Base-by-base conservation (phyloP, 2,888 invertebrate genomes). In the Andrena trimmerana region DNA sequence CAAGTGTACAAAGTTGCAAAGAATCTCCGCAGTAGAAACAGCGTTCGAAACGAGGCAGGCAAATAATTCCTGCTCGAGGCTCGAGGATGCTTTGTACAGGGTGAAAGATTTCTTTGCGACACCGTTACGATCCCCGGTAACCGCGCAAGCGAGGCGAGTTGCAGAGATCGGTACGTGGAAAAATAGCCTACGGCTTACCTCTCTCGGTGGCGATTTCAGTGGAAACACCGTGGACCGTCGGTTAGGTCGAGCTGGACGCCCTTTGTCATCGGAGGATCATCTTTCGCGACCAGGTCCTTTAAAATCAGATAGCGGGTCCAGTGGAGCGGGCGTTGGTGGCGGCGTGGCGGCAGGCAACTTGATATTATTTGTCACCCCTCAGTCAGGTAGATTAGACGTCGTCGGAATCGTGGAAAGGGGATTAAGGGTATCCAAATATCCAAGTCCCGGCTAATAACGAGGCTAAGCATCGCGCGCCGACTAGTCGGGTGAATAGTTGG, bases 381-480 rank as follows among this genome's bases (percentile, higher is more conserved):
- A 89, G 90, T 92, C 90, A 92, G 91, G 88, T 90, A 88, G 90
- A 91, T 91, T 89, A 89, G 85, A 86, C 78, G 16, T 16, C 42
- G 42, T 85, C 80, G 85, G 87, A 89, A 86, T 90, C 85, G 89
- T 79, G 88, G 88, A 91, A 92, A 92, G 80, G 90, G 90, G 92
- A 93, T 93, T 93, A 93, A 88, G 81, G 77, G 91, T 93, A 92
- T 93, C 92, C 92, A 93, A 93, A 93, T 93, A 92, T 93, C 92
- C 91, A 91, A 92, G 89, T 89, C 90, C 86, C 72, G 72, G 80
- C 68, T 85, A 83, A 90, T 92, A 92, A 92, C 76, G 88, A 91
- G 88, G 85, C 89, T 90, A 90, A 92, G 90, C 86, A 78, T 5
- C 72, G 50, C 60, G 78, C 81, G 78, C 68, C 59, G 83, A 83